Evolutionary conservation across 2,797 vertebrate species (phyloP).

Genomic region (Falco berigora): DNA sequence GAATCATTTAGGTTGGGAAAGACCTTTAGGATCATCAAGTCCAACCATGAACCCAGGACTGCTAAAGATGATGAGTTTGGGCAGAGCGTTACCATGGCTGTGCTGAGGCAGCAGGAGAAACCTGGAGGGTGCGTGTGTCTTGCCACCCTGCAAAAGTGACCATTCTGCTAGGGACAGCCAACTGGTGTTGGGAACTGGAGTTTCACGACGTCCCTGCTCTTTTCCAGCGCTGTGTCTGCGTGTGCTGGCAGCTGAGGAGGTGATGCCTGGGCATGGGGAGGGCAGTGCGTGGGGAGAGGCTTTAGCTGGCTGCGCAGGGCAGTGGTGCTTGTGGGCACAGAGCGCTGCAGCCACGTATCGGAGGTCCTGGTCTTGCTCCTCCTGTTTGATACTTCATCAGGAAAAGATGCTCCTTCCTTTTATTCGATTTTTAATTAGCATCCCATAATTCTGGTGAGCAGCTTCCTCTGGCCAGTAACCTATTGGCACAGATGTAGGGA

Average conservation of each 20-base stretch:
- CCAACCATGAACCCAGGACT: too few relatives aligned
- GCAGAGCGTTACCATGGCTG: background rate
- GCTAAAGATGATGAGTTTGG: background rate
- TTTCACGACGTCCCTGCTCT: background rate
- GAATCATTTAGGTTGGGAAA: too few relatives aligned
- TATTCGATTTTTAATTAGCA: background rate
- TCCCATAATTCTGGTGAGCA: background rate
- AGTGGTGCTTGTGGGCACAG: background rate
- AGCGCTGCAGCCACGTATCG: fast-evolving
- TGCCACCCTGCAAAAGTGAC: background rate
- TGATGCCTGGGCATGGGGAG: too few relatives aligned
- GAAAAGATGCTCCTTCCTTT: background rate
- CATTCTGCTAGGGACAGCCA: background rate
- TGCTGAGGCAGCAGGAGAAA: background rate
- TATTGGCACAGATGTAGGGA: background rate
- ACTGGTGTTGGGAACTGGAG: background rate
- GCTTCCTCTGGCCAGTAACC: background rate
- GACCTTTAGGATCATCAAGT: too few relatives aligned
- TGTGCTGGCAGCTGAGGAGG: background rate
- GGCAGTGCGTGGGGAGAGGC: background rate
- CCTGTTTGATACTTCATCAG: background rate
- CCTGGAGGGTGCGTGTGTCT: background rate
- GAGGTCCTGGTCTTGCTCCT: background rate
- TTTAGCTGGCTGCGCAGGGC: background rate
- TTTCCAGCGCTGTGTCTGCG: background rate